Base-by-base conservation (phyloP, 2,888 invertebrate genomes). In the Cordilura impudica region DNA sequence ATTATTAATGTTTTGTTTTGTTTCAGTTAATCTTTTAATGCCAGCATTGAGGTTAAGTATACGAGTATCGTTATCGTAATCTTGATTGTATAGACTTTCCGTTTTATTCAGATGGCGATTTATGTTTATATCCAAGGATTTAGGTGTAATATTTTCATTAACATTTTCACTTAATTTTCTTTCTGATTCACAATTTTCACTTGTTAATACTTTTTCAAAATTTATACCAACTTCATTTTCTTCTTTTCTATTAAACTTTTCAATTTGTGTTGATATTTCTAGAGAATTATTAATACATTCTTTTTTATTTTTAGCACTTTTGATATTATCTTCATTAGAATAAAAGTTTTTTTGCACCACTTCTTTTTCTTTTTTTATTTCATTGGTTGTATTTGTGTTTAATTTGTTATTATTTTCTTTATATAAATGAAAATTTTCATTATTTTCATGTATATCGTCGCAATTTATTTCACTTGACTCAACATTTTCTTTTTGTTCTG, bases 21-120 rank as follows among this genome's bases (percentile, higher is more conserved):
- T 53, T 47, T 66, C 54, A n/a, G 49, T 63, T 56, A 75, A 74
- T 49, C 58, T 35, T 23, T 69, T 78, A 21, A 69, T 43, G 39
- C 69, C 47, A 16, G 51, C 26, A 69, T 73, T 73, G 51, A 69
- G 78, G 56, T 67, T 72, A 78, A 61, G 61, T 72, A 63, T 61
- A 47, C 31, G 49, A 6, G 3, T 75, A 53, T 53, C 23, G n/a
- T n/a, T n/a, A 58, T 2, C 45, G 45, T 65, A 71, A 53, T 66
- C 51, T 43, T 60, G 54, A 61, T 67, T 54, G 67, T 29, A 60
- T n/a, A 53, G 56, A 78, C 51, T 65, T 74, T 73, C 61, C 65
- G 58, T 70, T 74, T 53, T 43, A 63, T 53, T 61, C 12, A 60
- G 45, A 35, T 72, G 72, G 53, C 21, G 16, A 39, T 63, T 69